phyloP scores from a whole-genome alignment of 2,888 invertebrate genomes.

The Syrista parreyssii region DNA sequence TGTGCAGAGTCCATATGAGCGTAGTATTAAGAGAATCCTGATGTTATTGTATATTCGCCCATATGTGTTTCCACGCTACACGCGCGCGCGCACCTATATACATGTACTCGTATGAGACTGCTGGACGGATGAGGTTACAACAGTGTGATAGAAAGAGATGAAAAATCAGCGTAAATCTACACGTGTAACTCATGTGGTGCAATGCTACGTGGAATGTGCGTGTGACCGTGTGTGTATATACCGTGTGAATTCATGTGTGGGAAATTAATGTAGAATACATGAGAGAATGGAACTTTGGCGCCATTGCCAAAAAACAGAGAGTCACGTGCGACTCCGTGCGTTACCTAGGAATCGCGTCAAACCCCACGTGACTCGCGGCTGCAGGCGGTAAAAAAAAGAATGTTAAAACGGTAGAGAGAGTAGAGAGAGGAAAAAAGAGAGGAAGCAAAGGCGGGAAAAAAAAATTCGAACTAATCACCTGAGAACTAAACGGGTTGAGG shows the following conservation, averaged over 20 bases:
- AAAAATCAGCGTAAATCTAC: background rate
- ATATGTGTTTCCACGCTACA: background rate
- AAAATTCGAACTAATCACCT: background rate
- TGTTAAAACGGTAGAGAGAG: background rate
- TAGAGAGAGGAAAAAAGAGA: background rate
- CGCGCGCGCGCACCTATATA: no score
- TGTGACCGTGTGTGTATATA: background rate
- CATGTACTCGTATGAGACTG: no score
- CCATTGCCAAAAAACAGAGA: background rate
- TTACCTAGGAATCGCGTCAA: background rate
- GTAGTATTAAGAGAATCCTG: background rate
- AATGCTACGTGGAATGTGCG: background rate
- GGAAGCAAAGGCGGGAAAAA: background rate
- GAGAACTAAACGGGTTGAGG: background rate
- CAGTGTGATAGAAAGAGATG: background rate
- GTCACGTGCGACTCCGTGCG: background rate
- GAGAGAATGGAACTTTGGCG: background rate
- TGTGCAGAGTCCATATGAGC: background rate
- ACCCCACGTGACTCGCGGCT: background rate
- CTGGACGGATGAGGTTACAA: background rate
- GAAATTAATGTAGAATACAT: background rate
- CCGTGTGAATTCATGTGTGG: background rate
- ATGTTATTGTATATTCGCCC: background rate
- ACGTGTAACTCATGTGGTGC: background rate
- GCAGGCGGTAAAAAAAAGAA: background rate